A percentile compares a stretch with the other conserved stretches of the same genome.
Evolutionary conservation across 1,140 invertebrate genomes (phyloP).

Genomic region (Heliconius eleuchia): DNA sequence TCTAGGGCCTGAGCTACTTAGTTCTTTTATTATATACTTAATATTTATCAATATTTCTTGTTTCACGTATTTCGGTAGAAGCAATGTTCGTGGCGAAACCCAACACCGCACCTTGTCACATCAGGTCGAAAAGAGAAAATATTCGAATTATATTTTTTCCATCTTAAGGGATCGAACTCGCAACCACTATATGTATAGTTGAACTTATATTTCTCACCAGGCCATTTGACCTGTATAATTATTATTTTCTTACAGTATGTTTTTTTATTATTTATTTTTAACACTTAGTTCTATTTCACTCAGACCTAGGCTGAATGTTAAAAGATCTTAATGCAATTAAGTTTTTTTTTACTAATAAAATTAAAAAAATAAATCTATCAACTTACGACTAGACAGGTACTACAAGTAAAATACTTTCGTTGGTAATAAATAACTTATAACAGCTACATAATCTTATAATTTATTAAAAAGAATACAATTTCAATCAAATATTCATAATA

Average conservation of each 20-base stretch:
- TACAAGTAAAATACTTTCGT: conserved; percentile 74
- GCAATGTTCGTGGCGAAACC: not conserved
- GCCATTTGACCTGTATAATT: too few species aligned
- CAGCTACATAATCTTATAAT: not conserved
- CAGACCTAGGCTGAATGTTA: not conserved
- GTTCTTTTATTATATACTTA: not conserved
- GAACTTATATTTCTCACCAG: too few species aligned
- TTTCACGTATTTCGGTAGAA: not conserved
- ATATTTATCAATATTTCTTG: too few species aligned
- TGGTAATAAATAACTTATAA: conserved; percentile 40
- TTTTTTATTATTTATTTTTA: not conserved
- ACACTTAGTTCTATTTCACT: not conserved
- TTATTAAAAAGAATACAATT: conserved; percentile 6
- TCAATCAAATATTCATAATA: not conserved
- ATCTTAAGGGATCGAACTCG: too few species aligned
- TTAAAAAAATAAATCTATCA: conserved; percentile 35
- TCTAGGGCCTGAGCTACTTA: not conserved
- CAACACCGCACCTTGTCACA: not conserved
- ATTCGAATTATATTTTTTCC: too few species aligned
- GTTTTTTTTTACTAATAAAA: conserved; percentile 24
- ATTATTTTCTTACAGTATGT: not conserved
- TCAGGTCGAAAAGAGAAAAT: too few species aligned
- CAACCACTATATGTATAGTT: too few species aligned
- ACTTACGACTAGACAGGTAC: conserved; percentile 77
- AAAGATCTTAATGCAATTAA: conserved; percentile 16